phyloP scores from a whole-genome alignment of 2,797 vertebrate genomes.

The Anguilla anguilla region DNA sequence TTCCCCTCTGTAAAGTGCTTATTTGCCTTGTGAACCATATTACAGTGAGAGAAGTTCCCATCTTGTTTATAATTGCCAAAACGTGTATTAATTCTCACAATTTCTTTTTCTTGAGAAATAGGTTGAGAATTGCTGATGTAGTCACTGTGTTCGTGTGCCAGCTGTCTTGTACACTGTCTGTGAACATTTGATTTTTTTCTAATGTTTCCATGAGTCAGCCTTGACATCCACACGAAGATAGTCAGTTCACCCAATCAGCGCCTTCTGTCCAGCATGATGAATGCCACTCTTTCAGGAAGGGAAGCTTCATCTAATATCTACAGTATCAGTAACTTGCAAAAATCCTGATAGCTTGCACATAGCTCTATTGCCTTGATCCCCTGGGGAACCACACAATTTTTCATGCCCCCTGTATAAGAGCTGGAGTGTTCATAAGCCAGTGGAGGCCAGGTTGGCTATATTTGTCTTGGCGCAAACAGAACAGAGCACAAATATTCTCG shows the following conservation, averaged over 20 bases:
- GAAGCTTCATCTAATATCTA: constrained; percentile 66
- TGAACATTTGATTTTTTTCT: constrained; percentile 60
- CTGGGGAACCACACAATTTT: constrained; percentile 66
- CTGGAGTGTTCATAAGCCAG: constrained; percentile 48
- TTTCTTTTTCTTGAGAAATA: constrained; percentile 61
- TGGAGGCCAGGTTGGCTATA: constrained; percentile 65
- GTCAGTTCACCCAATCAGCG: constrained; percentile 61
- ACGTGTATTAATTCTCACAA: constrained; percentile 59
- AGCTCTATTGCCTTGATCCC: constrained; percentile 61
- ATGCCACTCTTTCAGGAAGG: constrained; percentile 58
- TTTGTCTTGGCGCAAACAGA: constrained; percentile 68
- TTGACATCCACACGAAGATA: constrained; percentile 63
- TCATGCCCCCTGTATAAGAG: constrained; percentile 55
- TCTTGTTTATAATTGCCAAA: constrained; percentile 48
- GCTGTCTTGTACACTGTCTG: constrained; percentile 51
- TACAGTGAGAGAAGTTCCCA: neutral
- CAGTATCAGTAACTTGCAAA: constrained; percentile 58
- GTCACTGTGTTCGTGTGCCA: constrained; percentile 59
- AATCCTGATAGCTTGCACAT: constrained; percentile 52
- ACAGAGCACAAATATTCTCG: constrained; percentile 62
- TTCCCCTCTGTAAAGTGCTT: neutral
- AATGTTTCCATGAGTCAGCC: constrained; percentile 64
- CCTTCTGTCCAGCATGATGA: constrained; percentile 59
- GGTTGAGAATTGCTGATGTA: constrained; percentile 56
- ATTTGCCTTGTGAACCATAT: neutral